A percentile compares a stretch with the other conserved stretches of the same genome.
phyloP scores from a whole-genome alignment of 2,113 vertebrate genomes.

The Centrocercus urophasianus region DNA sequence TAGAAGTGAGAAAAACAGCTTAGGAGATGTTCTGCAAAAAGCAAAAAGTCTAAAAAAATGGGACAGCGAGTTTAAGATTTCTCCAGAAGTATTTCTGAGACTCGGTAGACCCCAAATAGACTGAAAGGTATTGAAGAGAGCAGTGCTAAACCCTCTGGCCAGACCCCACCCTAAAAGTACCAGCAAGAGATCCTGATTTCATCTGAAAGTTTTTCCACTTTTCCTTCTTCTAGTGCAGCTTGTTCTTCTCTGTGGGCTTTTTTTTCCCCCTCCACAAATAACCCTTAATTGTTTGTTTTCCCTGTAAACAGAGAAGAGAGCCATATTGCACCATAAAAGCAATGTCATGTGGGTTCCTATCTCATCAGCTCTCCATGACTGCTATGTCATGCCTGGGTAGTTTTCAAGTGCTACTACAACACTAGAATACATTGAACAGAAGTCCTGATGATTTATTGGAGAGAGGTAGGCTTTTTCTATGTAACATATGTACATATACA shows the following conservation, averaged over 20 bases:
- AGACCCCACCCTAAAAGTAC: background rate
- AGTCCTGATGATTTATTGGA: background rate
- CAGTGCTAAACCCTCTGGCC: background rate
- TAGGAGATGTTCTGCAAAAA: background rate
- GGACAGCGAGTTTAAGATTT: background rate
- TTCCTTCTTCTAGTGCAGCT: background rate
- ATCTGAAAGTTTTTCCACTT: background rate
- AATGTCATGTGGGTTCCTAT: slow-evolving; percentile 36
- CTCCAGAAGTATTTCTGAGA: background rate
- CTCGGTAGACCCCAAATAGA: background rate
- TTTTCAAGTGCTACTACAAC: slow-evolving; percentile 3
- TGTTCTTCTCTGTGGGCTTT: slow-evolving; percentile 6
- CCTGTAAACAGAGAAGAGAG: slow-evolving; percentile 8
- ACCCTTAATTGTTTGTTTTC: slow-evolving; percentile 59
- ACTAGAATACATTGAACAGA: background rate
- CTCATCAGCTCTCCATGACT: slow-evolving; percentile 49
- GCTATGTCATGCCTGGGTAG: slow-evolving; percentile 30
- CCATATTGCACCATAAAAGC: slow-evolving; percentile 58
- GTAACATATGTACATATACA: background rate
- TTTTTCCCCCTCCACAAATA: background rate
- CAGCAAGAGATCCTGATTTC: background rate
- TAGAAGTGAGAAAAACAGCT: background rate
- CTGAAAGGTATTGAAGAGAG: background rate
- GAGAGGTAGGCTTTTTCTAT: background rate
- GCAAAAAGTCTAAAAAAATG: background rate